Evolutionary conservation across 2,888 invertebrate species (phyloP).

Genomic region (Pammene aurita): DNA sequence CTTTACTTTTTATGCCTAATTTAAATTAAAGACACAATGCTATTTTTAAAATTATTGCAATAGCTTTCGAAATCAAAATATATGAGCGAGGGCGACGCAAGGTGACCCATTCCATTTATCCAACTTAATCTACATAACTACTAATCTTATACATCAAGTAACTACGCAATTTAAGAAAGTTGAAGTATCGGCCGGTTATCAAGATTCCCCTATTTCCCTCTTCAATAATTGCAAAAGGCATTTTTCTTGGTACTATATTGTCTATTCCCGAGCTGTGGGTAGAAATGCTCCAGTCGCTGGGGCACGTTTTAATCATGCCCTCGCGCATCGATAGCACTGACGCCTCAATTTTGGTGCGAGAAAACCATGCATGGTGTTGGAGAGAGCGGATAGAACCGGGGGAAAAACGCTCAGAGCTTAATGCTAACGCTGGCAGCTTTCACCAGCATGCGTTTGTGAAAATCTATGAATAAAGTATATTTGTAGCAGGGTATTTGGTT

Average conservation of each 20-base stretch:
- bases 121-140: too few species aligned
- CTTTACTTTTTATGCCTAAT: too few species aligned
- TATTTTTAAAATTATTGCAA: too few species aligned
- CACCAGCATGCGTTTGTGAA: too few species aligned
- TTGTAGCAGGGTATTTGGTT: too few species aligned
- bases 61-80: too few species aligned
- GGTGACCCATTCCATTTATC: too few species aligned
- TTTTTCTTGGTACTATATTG: conserved; percentile 15
- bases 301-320: conserved; percentile 56
- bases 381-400: background rate
- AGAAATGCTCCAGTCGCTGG: conserved; percentile 17
- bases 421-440: background rate
- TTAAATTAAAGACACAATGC: too few species aligned
- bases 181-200: background rate
- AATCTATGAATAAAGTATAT: too few species aligned
- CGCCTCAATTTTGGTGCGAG: conserved; percentile 55
- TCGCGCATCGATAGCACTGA: conserved; percentile 49
- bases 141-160: too few species aligned
- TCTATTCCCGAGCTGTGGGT: conserved; percentile 9
- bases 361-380: conserved; percentile 33
- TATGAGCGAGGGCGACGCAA: too few species aligned
- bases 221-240: conserved; percentile 5
- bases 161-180: too few species aligned
- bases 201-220: background rate
- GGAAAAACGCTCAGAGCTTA: background rate